phyloP scores from a whole-genome alignment of 2,888 invertebrate species.

The Glyphotaelius pellucidus region DNA sequence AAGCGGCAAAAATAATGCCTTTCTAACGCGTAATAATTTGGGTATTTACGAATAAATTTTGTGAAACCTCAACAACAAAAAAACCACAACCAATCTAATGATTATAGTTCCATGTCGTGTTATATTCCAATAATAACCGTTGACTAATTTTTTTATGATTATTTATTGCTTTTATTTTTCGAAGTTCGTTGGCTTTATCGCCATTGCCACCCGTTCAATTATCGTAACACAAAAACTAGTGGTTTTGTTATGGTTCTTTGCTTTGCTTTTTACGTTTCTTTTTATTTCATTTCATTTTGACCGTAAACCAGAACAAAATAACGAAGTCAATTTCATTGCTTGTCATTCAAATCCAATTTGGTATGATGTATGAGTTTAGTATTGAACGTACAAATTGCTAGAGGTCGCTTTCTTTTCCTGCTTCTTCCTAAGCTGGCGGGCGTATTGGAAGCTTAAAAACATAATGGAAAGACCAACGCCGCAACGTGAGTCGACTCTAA shows the following conservation, averaged over 20 bases:
- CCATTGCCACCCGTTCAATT: not conserved
- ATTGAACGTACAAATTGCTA: not conserved
- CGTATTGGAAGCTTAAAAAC: conserved; percentile 14
- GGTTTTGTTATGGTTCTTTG: not conserved
- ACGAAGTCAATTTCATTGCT: not conserved
- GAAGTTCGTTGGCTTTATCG: not conserved
- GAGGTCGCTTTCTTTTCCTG: not conserved
- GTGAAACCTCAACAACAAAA: not conserved
- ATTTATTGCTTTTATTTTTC: not conserved
- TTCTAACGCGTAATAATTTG: not conserved
- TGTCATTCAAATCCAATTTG: conserved; percentile 10
- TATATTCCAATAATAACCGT: not conserved
- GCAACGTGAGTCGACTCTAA: conserved; percentile 37
- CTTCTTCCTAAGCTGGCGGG: conserved; percentile 30
- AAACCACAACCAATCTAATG: not conserved
- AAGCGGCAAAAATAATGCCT: not conserved
- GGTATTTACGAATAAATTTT: not conserved
- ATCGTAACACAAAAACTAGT: not conserved
- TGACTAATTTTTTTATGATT: not conserved
- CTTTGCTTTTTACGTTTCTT: not conserved
- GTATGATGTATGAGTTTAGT: not conserved
- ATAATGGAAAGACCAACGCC: conserved; percentile 25
- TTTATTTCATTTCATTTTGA: not conserved
- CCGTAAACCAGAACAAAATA: not conserved
- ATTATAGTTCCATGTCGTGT: not conserved